A percentile compares a stretch with the other conserved stretches of the same genome.
These are phyloP conservation scores for Blomia tropicalis DNA, from an alignment of 2,888 invertebrate species.

Conservation along the genomic window DNA sequence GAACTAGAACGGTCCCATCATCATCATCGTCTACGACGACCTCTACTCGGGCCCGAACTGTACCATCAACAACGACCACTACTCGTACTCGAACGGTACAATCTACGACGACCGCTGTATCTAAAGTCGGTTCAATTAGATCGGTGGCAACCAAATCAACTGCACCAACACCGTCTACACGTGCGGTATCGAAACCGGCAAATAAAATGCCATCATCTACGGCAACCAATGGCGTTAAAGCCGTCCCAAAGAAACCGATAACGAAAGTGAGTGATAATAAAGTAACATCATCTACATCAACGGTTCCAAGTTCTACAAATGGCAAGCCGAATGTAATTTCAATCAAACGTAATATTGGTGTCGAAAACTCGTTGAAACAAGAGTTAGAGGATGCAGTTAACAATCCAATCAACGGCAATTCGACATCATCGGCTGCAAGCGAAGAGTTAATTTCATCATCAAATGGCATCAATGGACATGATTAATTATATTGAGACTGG, in stretches of 20 bases:
- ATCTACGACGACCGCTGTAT: not conserved
- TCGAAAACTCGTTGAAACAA: conserved; percentile 17
- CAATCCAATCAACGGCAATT: not conserved
- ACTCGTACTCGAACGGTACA: not conserved
- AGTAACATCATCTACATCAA: not conserved
- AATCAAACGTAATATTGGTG: not conserved
- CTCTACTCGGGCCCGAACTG: not conserved
- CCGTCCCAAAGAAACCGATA: not conserved
- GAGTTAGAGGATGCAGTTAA: conserved; percentile 13
- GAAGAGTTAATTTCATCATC: not conserved
- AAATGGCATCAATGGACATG: not conserved
- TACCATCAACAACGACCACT: not conserved
- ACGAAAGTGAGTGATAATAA: not conserved
- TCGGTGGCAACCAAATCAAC: not conserved
- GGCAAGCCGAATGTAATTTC: not conserved
- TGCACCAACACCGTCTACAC: not conserved
- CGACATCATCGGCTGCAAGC: not conserved
- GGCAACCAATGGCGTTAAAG: conserved; percentile 4
- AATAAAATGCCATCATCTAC: not conserved
- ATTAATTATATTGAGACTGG: too few relatives aligned
- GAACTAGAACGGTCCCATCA: not conserved
- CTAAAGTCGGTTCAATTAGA: not conserved
- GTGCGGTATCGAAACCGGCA: not conserved
- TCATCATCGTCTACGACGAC: not conserved
- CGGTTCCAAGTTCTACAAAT: not conserved